Conservation (phyloP, 1,140 invertebrate genomes). For the Andrena cerasifolii region DNA sequence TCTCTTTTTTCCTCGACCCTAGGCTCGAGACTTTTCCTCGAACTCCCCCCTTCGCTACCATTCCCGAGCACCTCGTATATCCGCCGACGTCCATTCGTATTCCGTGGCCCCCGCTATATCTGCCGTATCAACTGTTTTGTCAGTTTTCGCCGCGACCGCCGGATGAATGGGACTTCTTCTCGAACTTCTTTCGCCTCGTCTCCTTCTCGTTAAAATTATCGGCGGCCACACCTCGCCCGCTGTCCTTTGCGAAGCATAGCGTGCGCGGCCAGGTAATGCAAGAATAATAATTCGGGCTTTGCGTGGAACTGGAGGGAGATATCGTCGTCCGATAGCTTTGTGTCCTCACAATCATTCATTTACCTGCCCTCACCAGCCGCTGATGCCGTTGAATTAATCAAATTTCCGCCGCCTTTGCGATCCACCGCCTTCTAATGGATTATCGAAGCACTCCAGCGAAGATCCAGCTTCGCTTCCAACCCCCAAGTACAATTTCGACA, state of each 20-base stretch:
- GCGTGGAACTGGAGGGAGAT: not conserved
- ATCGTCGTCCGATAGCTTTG: not conserved
- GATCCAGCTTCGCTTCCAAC: too few species aligned
- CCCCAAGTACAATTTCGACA: too few species aligned
- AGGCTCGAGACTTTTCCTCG: conserved; percentile 55
- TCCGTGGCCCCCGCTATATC: conserved; percentile 72
- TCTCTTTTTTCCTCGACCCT: conserved; percentile 39
- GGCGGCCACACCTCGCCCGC: conserved; percentile 2
- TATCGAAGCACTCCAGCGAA: too few species aligned
- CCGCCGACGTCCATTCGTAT: conserved; percentile 76
- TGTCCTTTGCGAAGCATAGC: conserved; percentile 8
- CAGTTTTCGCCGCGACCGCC: conserved; percentile 72
- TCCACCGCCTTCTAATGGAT: too few species aligned
- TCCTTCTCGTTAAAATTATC: conserved; percentile 77
- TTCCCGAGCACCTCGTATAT: conserved; percentile 60
- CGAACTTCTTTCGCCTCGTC: conserved; percentile 68
- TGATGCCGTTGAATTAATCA: not conserved
- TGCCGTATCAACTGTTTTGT: conserved; percentile 81
- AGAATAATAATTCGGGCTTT: conserved; percentile 62
- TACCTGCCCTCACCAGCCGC: not conserved
- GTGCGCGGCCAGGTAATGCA: conserved; percentile 53
- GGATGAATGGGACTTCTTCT: conserved; percentile 80
- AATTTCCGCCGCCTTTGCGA: not conserved
- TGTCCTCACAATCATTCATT: not conserved
- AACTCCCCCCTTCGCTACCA: conserved; percentile 53